Conservation (phyloP, 1,140 invertebrate species). For the Atopsyche davidsoni region DNA sequence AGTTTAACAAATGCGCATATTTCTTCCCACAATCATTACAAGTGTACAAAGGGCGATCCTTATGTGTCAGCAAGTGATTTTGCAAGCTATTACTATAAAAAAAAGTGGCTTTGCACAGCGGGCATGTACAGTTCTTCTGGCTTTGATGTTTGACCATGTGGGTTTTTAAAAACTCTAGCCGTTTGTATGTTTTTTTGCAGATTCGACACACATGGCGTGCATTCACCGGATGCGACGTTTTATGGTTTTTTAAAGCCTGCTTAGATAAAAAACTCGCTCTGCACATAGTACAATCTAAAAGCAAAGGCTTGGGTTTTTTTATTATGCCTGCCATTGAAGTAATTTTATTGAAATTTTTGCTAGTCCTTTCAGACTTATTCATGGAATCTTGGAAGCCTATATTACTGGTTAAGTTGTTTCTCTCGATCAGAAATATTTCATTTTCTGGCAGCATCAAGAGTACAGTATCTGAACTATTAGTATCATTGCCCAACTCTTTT, state of each 20-base stretch:
- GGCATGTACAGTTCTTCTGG: conserved; percentile 23
- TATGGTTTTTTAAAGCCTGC: conserved; percentile 21
- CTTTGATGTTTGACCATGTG: conserved; percentile 22
- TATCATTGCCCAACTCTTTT: too few species aligned
- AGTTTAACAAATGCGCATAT: conserved; percentile 13
- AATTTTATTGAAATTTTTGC: too few species aligned
- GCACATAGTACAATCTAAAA: conserved; percentile 28
- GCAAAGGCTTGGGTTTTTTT: too few species aligned
- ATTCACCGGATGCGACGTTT: conserved; percentile 20
- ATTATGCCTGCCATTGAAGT: too few species aligned
- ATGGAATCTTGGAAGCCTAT: too few species aligned
- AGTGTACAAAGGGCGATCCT: too few species aligned
- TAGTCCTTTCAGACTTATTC: too few species aligned
- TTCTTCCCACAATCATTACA: conserved; percentile 26
- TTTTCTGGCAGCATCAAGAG: too few species aligned
- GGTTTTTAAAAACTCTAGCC: conserved; percentile 21
- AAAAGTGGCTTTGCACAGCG: conserved; percentile 23
- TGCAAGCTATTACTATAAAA: conserved; percentile 23
- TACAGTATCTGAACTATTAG: too few species aligned
- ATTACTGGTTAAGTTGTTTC: too few species aligned
- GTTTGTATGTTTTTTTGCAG: conserved; percentile 22
- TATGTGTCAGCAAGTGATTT: conserved; percentile 27
- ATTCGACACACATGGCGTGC: conserved; percentile 21
- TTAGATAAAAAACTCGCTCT: conserved; percentile 13
- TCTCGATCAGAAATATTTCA: too few species aligned